Percentiles rank a stretch among this genome's conserved stretches.
These are phyloP conservation scores for Toxotes lorentzi DNA, from an alignment of 2,797 vertebrate genomes.

Conservation along the genomic window DNA sequence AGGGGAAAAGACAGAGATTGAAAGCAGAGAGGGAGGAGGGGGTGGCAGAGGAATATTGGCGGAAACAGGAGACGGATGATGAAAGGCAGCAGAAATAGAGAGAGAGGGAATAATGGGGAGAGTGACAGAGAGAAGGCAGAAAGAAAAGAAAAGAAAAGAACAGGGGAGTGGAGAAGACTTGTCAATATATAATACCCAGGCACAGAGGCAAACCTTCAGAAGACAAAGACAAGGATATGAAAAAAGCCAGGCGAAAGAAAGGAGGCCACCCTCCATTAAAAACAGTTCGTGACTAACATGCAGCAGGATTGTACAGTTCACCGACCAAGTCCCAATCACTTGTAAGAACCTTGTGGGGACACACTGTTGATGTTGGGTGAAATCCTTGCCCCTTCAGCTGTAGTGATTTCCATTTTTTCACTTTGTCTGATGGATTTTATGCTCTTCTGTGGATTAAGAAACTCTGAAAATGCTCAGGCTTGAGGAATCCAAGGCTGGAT, in stretches of 20 bases:
- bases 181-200: slow-evolving; percentile 64
- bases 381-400: neutral
- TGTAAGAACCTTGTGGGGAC: slow-evolving; percentile 2
- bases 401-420: slow-evolving; percentile 13
- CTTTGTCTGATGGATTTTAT: slow-evolving; percentile 18
- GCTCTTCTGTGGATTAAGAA: slow-evolving; percentile 8
- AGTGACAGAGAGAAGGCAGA: slow-evolving; percentile 62
- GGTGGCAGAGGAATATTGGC: slow-evolving; percentile 55
- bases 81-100: slow-evolving; percentile 70
- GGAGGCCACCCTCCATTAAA: slow-evolving; percentile 41
- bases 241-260: slow-evolving; percentile 62
- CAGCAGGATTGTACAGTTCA: slow-evolving; percentile 27
- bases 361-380: slow-evolving; percentile 21
- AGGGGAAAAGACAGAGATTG: slow-evolving; percentile 30
- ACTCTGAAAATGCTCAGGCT: slow-evolving; percentile 2
- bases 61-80: slow-evolving; percentile 67
- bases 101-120: slow-evolving; percentile 64
- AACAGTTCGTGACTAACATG: slow-evolving; percentile 28
- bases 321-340: slow-evolving; percentile 2
- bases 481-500: slow-evolving; percentile 12
- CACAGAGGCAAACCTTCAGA: slow-evolving; percentile 57
- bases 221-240: slow-evolving; percentile 59
- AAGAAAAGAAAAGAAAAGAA: slow-evolving; percentile 52
- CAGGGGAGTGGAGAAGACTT: slow-evolving; percentile 49
- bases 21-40: slow-evolving; percentile 23